Evolutionary conservation across 37 sponge, comb jelly and placozoan species (phyloP).

Genomic region (Oopsacas minuta): DNA sequence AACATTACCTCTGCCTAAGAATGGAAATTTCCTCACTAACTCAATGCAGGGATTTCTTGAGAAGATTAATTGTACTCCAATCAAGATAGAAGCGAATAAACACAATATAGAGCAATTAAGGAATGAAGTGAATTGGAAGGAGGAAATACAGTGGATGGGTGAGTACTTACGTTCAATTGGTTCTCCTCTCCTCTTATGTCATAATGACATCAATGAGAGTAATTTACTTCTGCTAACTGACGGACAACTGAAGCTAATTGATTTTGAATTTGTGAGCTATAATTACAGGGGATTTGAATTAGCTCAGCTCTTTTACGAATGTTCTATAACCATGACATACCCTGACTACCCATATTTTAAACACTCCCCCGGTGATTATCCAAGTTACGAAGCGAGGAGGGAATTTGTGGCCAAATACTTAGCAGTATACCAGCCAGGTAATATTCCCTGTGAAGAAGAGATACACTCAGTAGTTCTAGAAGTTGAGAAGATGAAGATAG

Average conservation of each 20-base stretch:
- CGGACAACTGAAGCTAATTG: background rate
- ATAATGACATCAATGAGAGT: background rate
- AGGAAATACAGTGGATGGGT: background rate
- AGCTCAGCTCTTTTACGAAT: constrained; percentile 18
- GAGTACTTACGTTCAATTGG: background rate
- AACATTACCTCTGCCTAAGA: background rate
- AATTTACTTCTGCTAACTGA: background rate
- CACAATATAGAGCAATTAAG: background rate
- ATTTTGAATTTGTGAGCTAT: background rate
- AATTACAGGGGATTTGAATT: background rate
- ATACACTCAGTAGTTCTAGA: background rate
- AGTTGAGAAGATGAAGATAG: background rate
- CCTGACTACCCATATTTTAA: background rate
- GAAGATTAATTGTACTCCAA: background rate
- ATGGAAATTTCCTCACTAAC: background rate
- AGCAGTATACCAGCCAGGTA: background rate
- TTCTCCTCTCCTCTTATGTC: background rate
- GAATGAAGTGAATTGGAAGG: background rate
- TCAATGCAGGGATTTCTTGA: background rate
- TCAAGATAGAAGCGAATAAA: background rate
- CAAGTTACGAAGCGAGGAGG: background rate
- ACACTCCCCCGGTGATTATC: background rate
- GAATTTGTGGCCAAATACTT: background rate
- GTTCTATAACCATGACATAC: background rate
- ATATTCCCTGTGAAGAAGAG: background rate